Evolutionary conservation across 1,140 invertebrate species (phyloP), one percentile per base, ranked within the genome.

Genomic region (Plutomurus gul): DNA sequence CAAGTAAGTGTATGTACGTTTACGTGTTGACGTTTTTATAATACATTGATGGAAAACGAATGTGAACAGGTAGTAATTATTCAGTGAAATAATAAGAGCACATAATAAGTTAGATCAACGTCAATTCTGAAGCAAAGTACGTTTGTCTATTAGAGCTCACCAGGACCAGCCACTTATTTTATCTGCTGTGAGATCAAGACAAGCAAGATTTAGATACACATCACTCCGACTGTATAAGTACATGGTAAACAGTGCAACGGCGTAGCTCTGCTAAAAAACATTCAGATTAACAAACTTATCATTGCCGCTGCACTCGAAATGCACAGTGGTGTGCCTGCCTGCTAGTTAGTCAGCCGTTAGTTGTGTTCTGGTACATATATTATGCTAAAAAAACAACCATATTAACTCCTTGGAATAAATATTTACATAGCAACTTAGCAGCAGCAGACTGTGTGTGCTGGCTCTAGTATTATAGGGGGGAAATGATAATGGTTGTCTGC

Each of bases 201-300:
- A 65, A 65, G 56, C 56, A 65, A n/a, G 56, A 65, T 65, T 65
- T 65, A 65, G 56, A 65, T 36, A 65, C 56, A 65, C 56, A 65
- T 65, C 56, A 33, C 25, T 65, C 16, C 36, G 56, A 65, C 56
- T 65, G 13, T 65, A 65, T 65, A 65, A 65, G 56, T 65, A 33
- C 56, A 33, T 16, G 30, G 56, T 33, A 4, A 33, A 36, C 16
- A 65, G 56, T 4, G 11, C 10, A 10, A 13, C n/a, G n/a, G 10
- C 11, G n/a, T 25, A 65, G 13, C 30, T 65, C 36, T 65, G 13
- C 43, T n/a, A 47, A 18, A 46, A 27, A 22, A 60, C 33, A 65
- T 33, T 33, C 27, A 65, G 56, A 65, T 65, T 25, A 65, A 65
- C 56, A 65, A 65, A 65, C 56, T 65, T 25, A 65, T 65, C 56